Evolutionary conservation across 2,113 vertebrate species (phyloP).

Genomic region (Pycnonotus jocosus): DNA sequence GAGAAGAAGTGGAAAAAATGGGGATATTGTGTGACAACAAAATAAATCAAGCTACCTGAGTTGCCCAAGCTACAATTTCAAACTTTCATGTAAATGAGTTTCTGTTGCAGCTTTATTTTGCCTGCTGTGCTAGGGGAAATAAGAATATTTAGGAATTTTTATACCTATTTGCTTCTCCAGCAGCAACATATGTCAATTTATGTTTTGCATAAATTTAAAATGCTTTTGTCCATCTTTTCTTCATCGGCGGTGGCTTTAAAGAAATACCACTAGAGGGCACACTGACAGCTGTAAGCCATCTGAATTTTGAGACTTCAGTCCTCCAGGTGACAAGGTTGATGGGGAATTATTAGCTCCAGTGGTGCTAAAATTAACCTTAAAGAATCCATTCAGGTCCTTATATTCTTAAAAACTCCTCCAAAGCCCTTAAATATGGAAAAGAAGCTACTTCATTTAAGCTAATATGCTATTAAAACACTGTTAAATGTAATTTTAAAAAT

Average conservation of each 20-base stretch:
- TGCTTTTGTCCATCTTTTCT: not conserved
- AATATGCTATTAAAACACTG: not conserved
- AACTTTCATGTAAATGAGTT: not conserved
- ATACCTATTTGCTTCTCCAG: not conserved
- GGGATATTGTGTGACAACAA: not conserved
- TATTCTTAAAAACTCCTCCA: not conserved
- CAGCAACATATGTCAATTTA: not conserved
- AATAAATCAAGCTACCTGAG: not conserved
- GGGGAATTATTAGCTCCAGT: not conserved
- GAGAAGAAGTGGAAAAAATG: not conserved
- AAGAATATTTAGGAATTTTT: not conserved
- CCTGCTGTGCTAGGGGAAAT: not conserved
- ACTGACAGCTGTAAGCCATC: not conserved
- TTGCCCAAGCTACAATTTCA: not conserved
- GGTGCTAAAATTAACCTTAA: not conserved
- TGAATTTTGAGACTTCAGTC: not conserved
- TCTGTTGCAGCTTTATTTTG: not conserved
- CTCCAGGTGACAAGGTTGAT: not conserved
- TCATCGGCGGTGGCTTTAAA: not conserved
- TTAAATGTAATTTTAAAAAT: not conserved
- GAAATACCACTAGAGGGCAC: conserved; percentile 37
- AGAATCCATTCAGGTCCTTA: not conserved
- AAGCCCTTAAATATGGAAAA: not conserved
- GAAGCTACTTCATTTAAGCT: not conserved
- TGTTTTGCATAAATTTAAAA: not conserved